Conservation (phyloP, 2,113 vertebrate genomes). For the Danio rerio region GRCz12tu NC_133181.1:47065001-47065500, state of each 20-base stretch:
- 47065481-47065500: slow-evolving; percentile 49
- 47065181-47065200: background rate
- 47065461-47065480: slow-evolving; percentile 62
- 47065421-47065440: slow-evolving; percentile 65
- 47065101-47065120: background rate
- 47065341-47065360: slow-evolving; percentile 32
- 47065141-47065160: background rate
- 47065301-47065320: background rate
- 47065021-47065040: background rate
- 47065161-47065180: background rate
- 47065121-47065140: background rate
- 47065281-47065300: background rate
- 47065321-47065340: slow-evolving; percentile 2
- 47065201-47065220: background rate
- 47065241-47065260: background rate
- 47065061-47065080: background rate
- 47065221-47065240: background rate
- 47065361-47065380: slow-evolving; percentile 22
- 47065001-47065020: background rate
- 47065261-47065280: background rate
- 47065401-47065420: slow-evolving; percentile 61
- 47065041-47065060: background rate
- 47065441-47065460: slow-evolving; percentile 63
- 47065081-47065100: background rate
- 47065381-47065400: slow-evolving; percentile 20